Percentiles rank a stretch among this genome's conserved stretches.
phyloP scores from a whole-genome alignment of 2,113 vertebrate genomes.

The Siphamia tubifer region DNA sequence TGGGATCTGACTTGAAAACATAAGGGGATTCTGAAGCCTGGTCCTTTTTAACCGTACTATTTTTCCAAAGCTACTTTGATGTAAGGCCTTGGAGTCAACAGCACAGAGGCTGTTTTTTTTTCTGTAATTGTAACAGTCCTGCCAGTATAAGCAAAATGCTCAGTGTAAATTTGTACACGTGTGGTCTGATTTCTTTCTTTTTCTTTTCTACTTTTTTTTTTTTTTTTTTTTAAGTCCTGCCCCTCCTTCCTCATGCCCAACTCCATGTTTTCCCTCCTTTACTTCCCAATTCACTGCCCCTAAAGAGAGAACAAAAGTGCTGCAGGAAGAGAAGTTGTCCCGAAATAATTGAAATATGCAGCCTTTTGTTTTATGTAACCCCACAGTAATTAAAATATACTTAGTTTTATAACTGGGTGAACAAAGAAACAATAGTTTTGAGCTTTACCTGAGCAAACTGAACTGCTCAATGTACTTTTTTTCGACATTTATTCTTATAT shows the following conservation, averaged over 20 bases:
- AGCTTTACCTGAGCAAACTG: too few species aligned
- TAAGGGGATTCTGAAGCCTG: constrained; percentile 35
- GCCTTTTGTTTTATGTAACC: too few species aligned
- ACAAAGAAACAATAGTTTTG: too few species aligned
- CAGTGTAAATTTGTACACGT: neutral
- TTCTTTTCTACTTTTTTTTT: neutral
- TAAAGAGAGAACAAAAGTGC: too few species aligned
- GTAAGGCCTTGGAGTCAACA: constrained; percentile 36
- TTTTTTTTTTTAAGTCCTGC: too few species aligned
- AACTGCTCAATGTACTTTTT: too few species aligned
- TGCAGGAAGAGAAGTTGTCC: too few species aligned
- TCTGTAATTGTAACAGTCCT: neutral
- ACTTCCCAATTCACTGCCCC: too few species aligned
- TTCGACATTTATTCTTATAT: too few species aligned
- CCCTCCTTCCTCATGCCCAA: neutral
- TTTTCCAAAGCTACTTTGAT: constrained; percentile 55
- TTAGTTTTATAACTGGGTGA: too few species aligned
- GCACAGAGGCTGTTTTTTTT: constrained; percentile 1
- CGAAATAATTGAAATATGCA: too few species aligned
- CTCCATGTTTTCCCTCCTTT: neutral
- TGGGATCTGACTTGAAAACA: constrained; percentile 52
- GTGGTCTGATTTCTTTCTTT: constrained; percentile 7
- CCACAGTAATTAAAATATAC: too few species aligned
- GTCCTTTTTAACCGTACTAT: constrained; percentile 21
- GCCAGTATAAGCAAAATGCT: constrained; percentile 1